Percentiles rank a stretch among this genome's conserved stretches.
Evolutionary conservation across 1,140 invertebrate genomes (phyloP).

Genomic region (Diuraphis noxia): DNA sequence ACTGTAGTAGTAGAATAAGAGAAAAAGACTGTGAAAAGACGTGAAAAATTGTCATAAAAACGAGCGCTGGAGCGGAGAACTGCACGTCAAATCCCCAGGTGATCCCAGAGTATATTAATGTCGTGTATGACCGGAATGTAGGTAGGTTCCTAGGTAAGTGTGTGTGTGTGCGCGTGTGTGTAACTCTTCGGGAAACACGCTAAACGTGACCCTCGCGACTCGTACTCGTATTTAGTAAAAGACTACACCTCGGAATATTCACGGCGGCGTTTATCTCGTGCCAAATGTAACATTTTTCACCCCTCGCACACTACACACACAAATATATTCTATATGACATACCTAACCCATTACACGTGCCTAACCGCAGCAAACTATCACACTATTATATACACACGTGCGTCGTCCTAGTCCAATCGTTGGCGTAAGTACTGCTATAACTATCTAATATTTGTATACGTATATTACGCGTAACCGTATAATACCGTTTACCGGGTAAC

Average conservation of each 20-base stretch:
- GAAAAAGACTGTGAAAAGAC: background rate
- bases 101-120: background rate
- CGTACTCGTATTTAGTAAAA: background rate
- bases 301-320: background rate
- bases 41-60: conserved; percentile 15
- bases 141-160: background rate
- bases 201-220: background rate
- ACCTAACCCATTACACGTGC: background rate
- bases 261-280: background rate
- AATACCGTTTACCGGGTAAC: background rate
- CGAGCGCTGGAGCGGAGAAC: background rate
- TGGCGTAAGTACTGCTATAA: background rate
- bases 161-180: background rate
- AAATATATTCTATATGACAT: background rate
- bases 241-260: background rate
- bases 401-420: background rate
- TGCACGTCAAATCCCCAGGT: background rate
- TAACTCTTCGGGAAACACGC: background rate
- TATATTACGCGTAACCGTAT: background rate
- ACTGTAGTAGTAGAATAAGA: background rate
- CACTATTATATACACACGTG: background rate
- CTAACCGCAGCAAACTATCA: background rate
- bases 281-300: conserved; percentile 25
- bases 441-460: background rate
- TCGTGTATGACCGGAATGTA: background rate